phyloP scores from a whole-genome alignment of 2,113 vertebrate genomes.

The Eurystomus gularis region DNA sequence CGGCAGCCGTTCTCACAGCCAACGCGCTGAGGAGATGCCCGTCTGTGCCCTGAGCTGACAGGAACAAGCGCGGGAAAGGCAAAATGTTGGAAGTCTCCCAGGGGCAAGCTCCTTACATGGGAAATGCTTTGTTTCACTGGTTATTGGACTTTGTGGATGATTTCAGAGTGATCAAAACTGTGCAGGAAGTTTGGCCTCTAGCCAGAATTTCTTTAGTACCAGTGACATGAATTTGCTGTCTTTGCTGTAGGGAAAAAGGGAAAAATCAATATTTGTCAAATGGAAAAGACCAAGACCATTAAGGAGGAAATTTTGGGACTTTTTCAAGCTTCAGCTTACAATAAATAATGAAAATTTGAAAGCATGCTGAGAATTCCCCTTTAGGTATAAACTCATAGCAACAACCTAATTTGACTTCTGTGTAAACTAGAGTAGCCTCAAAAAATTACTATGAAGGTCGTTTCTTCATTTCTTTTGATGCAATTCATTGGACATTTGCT shows the following conservation, averaged over 20 bases:
- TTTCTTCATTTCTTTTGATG: not conserved
- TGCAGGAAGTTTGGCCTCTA: not conserved
- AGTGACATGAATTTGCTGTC: not conserved
- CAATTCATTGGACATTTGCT: not conserved
- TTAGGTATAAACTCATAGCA: not conserved
- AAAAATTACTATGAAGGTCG: not conserved
- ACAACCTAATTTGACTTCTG: not conserved
- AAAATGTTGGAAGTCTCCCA: not conserved
- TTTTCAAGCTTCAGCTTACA: not conserved
- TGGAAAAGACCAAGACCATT: not conserved
- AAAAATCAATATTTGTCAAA: not conserved
- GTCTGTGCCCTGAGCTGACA: not conserved
- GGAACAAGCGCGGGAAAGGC: not conserved
- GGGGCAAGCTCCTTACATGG: not conserved
- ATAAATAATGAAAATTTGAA: not conserved
- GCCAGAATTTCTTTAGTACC: not conserved
- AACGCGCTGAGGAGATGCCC: accelerated
- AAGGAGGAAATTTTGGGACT: not conserved
- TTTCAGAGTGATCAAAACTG: not conserved
- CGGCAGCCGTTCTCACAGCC: accelerated
- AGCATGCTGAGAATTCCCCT: not conserved
- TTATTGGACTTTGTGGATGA: accelerated
- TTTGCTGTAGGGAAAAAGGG: not conserved
- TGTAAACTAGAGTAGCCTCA: not conserved
- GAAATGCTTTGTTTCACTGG: not conserved